Percentiles rank a stretch among this genome's conserved stretches.
Evolutionary conservation across 2,113 vertebrate species (phyloP).

Genomic region (Ascaphus truei): DNA sequence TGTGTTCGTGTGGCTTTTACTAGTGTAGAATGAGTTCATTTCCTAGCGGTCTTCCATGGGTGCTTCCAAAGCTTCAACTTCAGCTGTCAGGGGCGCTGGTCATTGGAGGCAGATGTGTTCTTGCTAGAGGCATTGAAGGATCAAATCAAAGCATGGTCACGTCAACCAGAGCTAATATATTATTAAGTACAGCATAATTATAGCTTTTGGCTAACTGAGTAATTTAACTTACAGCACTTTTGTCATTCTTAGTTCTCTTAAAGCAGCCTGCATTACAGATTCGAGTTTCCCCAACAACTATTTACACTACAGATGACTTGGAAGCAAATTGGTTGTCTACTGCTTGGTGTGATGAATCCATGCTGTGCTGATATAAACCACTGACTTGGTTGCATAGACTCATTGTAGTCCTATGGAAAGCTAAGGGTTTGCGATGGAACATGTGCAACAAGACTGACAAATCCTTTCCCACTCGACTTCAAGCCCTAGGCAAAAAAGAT

Average conservation of each 20-base stretch:
- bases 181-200: neutral
- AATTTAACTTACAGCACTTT: neutral
- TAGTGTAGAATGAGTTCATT: too few species aligned
- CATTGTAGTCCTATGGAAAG: neutral
- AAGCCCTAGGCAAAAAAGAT: conserved; percentile 31
- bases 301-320: neutral
- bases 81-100: neutral
- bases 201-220: neutral
- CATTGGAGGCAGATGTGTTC: neutral
- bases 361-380: neutral
- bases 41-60: too few species aligned
- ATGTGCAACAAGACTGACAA: conserved; percentile 13
- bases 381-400: neutral
- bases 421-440: neutral
- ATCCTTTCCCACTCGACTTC: conserved; percentile 20
- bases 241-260: neutral
- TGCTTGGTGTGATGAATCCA: neutral
- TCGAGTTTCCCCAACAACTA: neutral
- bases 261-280: neutral
- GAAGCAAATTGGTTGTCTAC: neutral
- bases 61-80: neutral
- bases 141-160: neutral
- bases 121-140: neutral
- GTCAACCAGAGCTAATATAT: neutral
- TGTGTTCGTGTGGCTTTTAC: too few species aligned